phyloP scores from a whole-genome alignment of 2,797 vertebrate species.

The Cynopterus sphinx region DNA sequence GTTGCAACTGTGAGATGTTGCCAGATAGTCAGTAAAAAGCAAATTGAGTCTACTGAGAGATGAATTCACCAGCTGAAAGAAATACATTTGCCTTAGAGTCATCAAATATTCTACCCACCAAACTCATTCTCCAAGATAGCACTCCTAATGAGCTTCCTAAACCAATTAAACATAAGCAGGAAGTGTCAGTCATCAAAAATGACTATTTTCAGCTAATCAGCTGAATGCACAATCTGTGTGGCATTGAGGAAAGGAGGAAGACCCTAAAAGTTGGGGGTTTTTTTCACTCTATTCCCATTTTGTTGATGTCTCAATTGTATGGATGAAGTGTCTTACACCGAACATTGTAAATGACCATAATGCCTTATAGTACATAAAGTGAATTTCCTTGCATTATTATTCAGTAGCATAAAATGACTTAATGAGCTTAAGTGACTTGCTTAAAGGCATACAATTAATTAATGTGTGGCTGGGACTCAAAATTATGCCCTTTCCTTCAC shows the following conservation, averaged over 20 bases:
- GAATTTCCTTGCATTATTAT: conserved; percentile 55
- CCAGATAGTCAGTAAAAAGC: conserved; percentile 54
- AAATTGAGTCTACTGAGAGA: conserved; percentile 59
- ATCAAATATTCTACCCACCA: conserved; percentile 69
- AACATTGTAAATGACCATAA: not conserved
- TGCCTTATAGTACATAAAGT: conserved; percentile 45
- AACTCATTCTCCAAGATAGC: conserved; percentile 59
- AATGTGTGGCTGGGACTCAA: conserved; percentile 53
- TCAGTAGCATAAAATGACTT: conserved; percentile 62
- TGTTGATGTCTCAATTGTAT: conserved; percentile 38
- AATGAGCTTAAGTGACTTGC: conserved; percentile 67
- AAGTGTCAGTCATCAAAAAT: conserved; percentile 65
- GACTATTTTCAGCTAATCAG: conserved; percentile 59
- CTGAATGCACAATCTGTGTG: not conserved
- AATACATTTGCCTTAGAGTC: conserved; percentile 57
- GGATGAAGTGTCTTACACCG: not conserved
- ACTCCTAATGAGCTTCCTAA: conserved; percentile 72
- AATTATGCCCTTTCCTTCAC: conserved; percentile 54
- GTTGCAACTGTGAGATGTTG: conserved; percentile 18
- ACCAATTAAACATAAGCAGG: conserved; percentile 70
- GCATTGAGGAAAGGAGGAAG: not conserved
- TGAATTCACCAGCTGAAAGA: conserved; percentile 63
- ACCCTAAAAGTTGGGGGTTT: not conserved
- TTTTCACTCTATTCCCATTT: not conserved
- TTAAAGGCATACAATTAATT: conserved; percentile 70